A percentile compares a stretch with the other conserved stretches of the same genome.
These are phyloP conservation scores for Oenanthe melanoleuca DNA, from an alignment of 2,113 vertebrate species.

Conservation along the genomic window DNA sequence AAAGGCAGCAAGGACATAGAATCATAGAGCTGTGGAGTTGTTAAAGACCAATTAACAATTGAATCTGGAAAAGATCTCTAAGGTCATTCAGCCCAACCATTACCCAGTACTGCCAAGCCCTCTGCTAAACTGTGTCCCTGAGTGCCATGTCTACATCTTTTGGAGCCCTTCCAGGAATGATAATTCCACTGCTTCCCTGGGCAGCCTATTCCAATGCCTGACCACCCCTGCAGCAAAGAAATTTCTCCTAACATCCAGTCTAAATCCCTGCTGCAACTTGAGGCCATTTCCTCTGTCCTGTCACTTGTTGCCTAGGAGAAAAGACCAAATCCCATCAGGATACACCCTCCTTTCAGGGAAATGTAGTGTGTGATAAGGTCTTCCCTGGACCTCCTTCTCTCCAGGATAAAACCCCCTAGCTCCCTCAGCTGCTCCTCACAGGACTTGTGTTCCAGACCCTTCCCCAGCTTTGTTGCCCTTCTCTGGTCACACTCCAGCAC, in stretches of 20 bases:
- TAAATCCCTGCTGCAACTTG: background rate
- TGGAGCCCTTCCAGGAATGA: background rate
- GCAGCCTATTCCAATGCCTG: background rate
- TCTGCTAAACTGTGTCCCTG: rapidly evolving
- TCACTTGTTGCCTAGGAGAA: background rate
- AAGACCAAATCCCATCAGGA: background rate
- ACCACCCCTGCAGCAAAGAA: background rate
- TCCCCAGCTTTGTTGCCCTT: background rate
- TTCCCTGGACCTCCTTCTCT: background rate
- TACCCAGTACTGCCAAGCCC: background rate
- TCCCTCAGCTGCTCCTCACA: background rate
- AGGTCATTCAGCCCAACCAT: no score
- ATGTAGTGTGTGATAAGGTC: background rate
- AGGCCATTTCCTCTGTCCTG: background rate
- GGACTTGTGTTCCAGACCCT: background rate
- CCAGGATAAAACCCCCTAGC: background rate
- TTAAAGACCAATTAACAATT: background rate
- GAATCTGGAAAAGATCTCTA: background rate
- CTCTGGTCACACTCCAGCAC: background rate
- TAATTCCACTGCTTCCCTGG: background rate
- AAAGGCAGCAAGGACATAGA: background rate
- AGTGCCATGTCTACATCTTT: background rate
- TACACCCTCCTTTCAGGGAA: background rate
- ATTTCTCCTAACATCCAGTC: background rate
- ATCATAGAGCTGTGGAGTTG: no score